A percentile compares a stretch with the other conserved stretches of the same genome.
Conservation (phyloP, 2,797 vertebrate genomes). For the Periophthalmus magnuspinnatus region DNA sequence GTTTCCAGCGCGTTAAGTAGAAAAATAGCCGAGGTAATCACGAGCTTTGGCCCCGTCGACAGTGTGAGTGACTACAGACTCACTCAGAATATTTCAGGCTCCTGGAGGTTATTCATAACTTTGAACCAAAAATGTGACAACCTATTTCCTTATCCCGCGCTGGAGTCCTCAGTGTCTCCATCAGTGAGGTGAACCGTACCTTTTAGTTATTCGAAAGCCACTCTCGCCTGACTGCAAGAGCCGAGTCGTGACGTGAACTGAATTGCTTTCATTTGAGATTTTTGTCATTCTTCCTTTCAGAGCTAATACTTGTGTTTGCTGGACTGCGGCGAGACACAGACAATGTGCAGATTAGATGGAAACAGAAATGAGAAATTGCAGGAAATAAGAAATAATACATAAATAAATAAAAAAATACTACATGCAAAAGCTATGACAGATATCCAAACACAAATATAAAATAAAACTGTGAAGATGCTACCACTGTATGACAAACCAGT, state of each 20-base stretch:
- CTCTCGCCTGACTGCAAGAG: background rate
- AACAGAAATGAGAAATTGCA: background rate
- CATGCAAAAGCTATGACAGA: background rate
- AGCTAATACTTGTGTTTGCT: background rate
- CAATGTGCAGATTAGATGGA: background rate
- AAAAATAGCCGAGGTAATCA: conserved; percentile 21
- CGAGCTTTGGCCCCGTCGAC: conserved; percentile 1
- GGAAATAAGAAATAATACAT: background rate
- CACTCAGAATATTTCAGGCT: conserved; percentile 15
- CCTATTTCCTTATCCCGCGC: background rate
- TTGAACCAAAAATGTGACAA: conserved; percentile 24
- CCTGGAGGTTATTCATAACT: conserved; percentile 19
- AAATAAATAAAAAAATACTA: too few relatives aligned
- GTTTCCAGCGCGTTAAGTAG: conserved; percentile 21
- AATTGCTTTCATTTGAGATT: background rate
- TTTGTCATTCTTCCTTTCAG: background rate
- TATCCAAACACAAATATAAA: background rate
- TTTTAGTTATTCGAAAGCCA: conserved; percentile 1
- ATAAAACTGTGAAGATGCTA: background rate
- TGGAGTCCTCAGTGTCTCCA: conserved; percentile 22
- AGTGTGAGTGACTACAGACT: conserved; percentile 10
- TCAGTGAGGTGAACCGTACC: conserved; percentile 24
- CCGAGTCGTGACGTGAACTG: background rate
- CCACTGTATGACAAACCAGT: background rate
- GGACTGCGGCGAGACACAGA: background rate